These are phyloP conservation scores for Dione juno DNA, from an alignment of 2,888 invertebrate genomes.

Conservation along the genomic window DNA sequence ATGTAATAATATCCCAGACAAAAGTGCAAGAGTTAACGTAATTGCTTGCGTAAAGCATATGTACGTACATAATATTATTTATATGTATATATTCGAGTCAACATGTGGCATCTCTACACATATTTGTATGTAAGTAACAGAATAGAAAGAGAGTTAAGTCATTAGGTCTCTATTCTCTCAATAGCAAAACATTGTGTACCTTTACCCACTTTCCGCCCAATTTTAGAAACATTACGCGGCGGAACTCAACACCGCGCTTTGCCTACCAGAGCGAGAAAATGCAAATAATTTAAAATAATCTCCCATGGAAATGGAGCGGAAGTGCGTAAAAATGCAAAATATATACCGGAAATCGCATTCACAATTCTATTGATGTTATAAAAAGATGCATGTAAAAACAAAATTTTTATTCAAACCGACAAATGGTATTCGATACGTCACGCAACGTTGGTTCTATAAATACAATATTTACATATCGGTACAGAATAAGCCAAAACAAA, in stretches of 20 bases:
- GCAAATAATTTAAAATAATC: too few species aligned
- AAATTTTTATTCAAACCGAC: slow-evolving; percentile 2
- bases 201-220: too few species aligned
- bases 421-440: not conserved
- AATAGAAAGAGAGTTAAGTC: too few species aligned
- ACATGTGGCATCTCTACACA: not conserved
- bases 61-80: not conserved
- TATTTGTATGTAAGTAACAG: too few species aligned
- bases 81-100: not conserved
- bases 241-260: too few species aligned
- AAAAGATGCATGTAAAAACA: not conserved
- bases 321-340: not conserved
- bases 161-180: too few species aligned
- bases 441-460: not conserved
- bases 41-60: slow-evolving; percentile 23
- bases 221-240: too few species aligned
- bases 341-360: not conserved
- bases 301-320: not conserved
- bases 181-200: too few species aligned
- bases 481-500: not conserved
- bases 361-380: not conserved
- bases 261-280: too few species aligned
- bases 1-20: slow-evolving; percentile 24
- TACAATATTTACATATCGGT: not conserved
- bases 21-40: slow-evolving; percentile 24